These are phyloP conservation scores for Adelphocoris suturalis DNA, from an alignment of 2,888 invertebrate genomes.

Conservation along the genomic window DNA sequence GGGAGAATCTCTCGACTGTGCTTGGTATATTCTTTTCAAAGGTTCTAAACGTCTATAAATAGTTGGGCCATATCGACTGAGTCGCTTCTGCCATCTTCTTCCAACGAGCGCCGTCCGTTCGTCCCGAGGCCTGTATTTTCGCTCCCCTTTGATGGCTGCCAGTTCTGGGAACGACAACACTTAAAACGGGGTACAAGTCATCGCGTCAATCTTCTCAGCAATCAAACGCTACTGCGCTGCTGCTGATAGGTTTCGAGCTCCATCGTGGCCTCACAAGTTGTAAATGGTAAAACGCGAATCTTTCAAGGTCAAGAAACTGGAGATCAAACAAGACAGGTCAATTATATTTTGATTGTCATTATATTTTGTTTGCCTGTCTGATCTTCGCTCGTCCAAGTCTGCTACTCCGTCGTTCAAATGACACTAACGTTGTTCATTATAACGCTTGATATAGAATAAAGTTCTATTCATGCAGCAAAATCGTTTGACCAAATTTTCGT, in stretches of 20 bases:
- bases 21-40: conserved; percentile 6
- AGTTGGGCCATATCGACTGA: conserved; percentile 26
- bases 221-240: neutral
- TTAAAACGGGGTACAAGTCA: neutral
- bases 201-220: neutral
- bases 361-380: too few relatives aligned
- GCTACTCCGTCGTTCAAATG: too few relatives aligned
- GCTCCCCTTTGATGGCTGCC: conserved; percentile 46
- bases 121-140: conserved; percentile 37
- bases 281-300: too few relatives aligned
- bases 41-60: conserved; percentile 18
- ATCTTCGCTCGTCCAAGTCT: too few relatives aligned
- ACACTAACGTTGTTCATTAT: too few relatives aligned
- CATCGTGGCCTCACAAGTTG: too few relatives aligned
- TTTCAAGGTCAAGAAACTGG: too few relatives aligned
- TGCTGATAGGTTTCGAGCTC: neutral
- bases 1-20: neutral
- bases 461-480: too few relatives aligned
- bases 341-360: too few relatives aligned
- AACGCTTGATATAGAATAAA: too few relatives aligned
- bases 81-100: neutral
- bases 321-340: too few relatives aligned
- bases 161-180: conserved; percentile 44
- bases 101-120: conserved; percentile 21
- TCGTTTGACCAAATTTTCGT: too few relatives aligned